phyloP scores from a whole-genome alignment of 2,888 invertebrate genomes.

The Plebejus anna region DNA sequence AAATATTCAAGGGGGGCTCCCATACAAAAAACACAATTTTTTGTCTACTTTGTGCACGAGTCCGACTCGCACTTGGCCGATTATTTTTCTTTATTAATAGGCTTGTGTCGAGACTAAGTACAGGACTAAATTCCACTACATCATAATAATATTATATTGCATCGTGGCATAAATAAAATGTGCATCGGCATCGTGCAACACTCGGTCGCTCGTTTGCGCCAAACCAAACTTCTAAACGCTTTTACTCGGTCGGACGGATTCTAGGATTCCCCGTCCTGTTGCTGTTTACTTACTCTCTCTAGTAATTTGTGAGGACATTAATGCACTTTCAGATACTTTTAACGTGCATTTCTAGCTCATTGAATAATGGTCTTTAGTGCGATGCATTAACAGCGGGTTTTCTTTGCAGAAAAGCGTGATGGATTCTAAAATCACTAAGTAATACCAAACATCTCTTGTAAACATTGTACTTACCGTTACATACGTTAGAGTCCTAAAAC shows the following conservation, averaged over 20 bases:
- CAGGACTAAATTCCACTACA: no score
- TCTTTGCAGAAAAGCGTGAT: not conserved
- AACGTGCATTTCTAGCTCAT: slow-evolving; percentile 1
- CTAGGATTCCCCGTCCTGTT: slow-evolving; percentile 27
- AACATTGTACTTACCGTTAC: not conserved
- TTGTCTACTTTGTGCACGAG: no score
- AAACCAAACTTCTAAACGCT: slow-evolving; percentile 31
- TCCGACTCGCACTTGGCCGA: no score
- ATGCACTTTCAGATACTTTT: slow-evolving; percentile 12
- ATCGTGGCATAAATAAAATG: no score
- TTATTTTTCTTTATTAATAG: no score
- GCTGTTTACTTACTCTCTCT: slow-evolving; percentile 32
- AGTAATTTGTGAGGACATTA: slow-evolving; percentile 22
- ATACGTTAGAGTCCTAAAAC: not conserved
- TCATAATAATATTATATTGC: no score
- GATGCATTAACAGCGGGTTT: not conserved
- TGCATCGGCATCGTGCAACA: not conserved
- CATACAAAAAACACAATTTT: no score
- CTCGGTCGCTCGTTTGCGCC: not conserved
- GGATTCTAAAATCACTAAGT: not conserved
- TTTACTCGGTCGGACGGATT: slow-evolving; percentile 33
- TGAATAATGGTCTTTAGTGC: not conserved
- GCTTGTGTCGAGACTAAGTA: no score
- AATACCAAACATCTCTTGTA: not conserved
- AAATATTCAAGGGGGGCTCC: no score